Evolutionary conservation across 2,113 vertebrate species (phyloP), one percentile per base, ranked within the genome.

Genomic region (Melozone crissalis): DNA sequence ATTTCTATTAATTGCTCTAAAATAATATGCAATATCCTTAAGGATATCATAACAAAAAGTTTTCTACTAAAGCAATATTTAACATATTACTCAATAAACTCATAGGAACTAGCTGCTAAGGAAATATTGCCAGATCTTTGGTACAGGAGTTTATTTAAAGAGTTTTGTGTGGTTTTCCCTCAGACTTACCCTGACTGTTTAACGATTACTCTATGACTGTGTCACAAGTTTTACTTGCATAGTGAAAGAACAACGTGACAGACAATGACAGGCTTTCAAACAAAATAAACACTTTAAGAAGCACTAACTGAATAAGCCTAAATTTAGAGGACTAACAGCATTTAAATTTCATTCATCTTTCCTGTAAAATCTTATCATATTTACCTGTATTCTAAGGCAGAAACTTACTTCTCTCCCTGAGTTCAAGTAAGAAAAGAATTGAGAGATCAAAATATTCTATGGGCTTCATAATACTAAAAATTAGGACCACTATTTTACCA

Each of bases 161-260:
- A 81, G 54, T 24, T 86, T 35, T 31, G 28, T 2, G 4, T 13
- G 24, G 41, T 90, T 49, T 75, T 31, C 44, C 39, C 58, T 84
- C 31, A 12, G 31, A 46, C 13, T n/a, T 62, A 37, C 8, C 61
- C 8, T 58, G 59, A 59, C 20, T 65, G 61, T 81, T 86, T 39
- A 74, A 80, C 0, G 0, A 31, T 47, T 66, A 31, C 26, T 74
- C 21, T 19, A 26, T 10, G 7, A 37, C 3, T 43, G 5, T n/a
- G 22, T 61, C n/a, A 54, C 15, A 71, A 55, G 22, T 23, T 39
- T 23, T 46, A 47, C 35, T 80, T 87, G 30, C 11, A 9, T 14
- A 69, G 13, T 27, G 21, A 55, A 65, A 39, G 15, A 59, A 72
- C 39, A 72, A 46, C 21, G 21, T 43, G 18, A 73, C 41, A 78